Percentiles rank a stretch among this genome's conserved stretches.
Evolutionary conservation across 2,888 invertebrate genomes (phyloP).

Genomic region (Synanthedon tipuliformis): DNA sequence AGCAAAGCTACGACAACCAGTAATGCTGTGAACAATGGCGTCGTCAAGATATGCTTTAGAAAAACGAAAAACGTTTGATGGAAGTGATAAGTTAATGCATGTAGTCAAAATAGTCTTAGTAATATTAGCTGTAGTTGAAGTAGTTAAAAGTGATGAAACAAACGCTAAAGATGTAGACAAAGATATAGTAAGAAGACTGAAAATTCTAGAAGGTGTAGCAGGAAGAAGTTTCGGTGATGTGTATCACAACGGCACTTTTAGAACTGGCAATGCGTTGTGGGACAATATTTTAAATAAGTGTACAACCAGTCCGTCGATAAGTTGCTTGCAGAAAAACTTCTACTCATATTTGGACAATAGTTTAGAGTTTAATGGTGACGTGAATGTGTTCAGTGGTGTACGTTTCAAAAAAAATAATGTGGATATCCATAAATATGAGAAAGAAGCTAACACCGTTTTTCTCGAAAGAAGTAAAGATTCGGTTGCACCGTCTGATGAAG

Average conservation of each 20-base stretch:
- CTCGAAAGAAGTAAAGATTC: conserved; percentile 42
- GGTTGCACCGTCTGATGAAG: conserved; percentile 37
- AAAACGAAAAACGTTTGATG: not conserved
- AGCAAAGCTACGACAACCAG: conserved; percentile 17
- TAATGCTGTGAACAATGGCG: conserved; percentile 43
- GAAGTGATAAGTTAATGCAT: conserved; percentile 8
- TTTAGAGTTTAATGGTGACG: conserved; percentile 73
- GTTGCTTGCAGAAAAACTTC: conserved; percentile 83
- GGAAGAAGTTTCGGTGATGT: conserved; percentile 47
- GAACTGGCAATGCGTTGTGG: conserved; percentile 78
- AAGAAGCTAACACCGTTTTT: conserved; percentile 64
- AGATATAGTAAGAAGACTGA: conserved; percentile 38
- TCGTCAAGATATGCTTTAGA: conserved; percentile 3
- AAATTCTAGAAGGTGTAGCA: conserved; percentile 40
- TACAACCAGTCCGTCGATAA: conserved; percentile 72
- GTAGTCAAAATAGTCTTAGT: conserved; percentile 26
- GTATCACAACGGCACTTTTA: conserved; percentile 56
- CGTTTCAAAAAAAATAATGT: conserved; percentile 75
- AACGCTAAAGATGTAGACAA: conserved; percentile 18
- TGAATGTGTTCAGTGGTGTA: conserved; percentile 74
- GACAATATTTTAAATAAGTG: conserved; percentile 80
- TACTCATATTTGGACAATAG: conserved; percentile 78
- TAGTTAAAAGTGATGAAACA: conserved; percentile 25
- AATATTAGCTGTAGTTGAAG: conserved; percentile 28
- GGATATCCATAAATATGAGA: conserved; percentile 66